Percentiles rank a stretch among this genome's conserved stretches.
Conservation (phyloP, 1,140 invertebrate species). For the Euborellia annulipes region DNA sequence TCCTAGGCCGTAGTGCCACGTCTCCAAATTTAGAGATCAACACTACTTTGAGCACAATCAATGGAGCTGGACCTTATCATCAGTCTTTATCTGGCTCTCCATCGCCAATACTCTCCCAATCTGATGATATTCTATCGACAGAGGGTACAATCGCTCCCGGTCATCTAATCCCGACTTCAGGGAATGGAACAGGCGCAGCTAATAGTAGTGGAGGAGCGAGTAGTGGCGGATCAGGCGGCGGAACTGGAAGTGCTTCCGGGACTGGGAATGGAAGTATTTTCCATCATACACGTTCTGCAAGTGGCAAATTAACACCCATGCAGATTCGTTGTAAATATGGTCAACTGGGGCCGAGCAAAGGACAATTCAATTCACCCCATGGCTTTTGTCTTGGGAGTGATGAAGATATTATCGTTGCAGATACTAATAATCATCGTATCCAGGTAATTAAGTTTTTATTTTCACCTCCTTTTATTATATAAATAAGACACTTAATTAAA, state of each 20-base stretch:
- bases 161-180: not conserved
- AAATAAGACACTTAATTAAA: too few species aligned
- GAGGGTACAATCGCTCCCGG: not conserved
- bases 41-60: constrained; percentile 15
- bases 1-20: constrained; percentile 31
- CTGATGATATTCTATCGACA: constrained; percentile 11
- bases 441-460: constrained; percentile 41
- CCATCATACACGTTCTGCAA: constrained; percentile 8
- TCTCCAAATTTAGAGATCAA: constrained; percentile 31
- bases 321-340: constrained; percentile 87
- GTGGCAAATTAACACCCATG: constrained; percentile 53
- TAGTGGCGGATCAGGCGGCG: not conserved
- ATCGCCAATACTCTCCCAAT: constrained; percentile 39
- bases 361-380: constrained; percentile 92
- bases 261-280: constrained; percentile 9
- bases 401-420: constrained; percentile 89
- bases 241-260: not conserved
- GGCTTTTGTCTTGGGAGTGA: constrained; percentile 89
- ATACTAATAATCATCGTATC: constrained; percentile 92
- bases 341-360: constrained; percentile 73
- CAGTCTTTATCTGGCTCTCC: constrained; percentile 39
- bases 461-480: too few species aligned
- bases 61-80: constrained; percentile 28
- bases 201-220: not conserved
- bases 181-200: not conserved